A percentile compares a stretch with the other conserved stretches of the same genome.
phyloP scores from a whole-genome alignment of 1,140 invertebrate genomes.

The Agrilus planipennis region DNA sequence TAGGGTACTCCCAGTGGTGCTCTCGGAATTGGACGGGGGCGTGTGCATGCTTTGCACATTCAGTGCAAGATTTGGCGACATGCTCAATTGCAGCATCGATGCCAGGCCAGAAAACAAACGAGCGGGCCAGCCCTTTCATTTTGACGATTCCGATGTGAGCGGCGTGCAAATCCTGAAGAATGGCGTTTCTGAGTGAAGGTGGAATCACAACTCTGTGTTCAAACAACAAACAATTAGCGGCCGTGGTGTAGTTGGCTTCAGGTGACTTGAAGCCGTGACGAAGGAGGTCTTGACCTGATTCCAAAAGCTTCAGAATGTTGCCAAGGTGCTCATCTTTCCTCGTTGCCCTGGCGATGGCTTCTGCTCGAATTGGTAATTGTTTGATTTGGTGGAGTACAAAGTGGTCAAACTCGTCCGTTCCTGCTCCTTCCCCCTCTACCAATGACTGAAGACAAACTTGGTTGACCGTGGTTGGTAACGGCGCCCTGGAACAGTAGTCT shows the following conservation, averaged over 20 bases:
- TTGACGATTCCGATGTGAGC: conserved; percentile 22
- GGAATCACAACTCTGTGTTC: conserved; percentile 10
- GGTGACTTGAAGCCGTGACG: no score
- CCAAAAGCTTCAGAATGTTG: no score
- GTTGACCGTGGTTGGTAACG: conserved; percentile 1
- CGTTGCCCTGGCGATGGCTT: conserved; percentile 15
- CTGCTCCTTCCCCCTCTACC: no score
- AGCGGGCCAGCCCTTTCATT: conserved; percentile 24
- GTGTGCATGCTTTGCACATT: conserved; percentile 15
- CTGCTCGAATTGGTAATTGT: no score
- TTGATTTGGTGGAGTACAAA: no score
- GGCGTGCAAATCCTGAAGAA: conserved; percentile 11
- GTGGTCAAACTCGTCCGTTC: no score
- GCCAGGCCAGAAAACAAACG: conserved; percentile 19
- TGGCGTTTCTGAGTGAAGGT: background rate
- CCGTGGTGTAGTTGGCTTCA: no score
- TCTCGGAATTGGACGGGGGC: conserved; percentile 14
- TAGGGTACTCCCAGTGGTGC: conserved; percentile 22
- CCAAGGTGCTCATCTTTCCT: background rate
- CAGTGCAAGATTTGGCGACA: conserved; percentile 16
- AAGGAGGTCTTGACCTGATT: no score
- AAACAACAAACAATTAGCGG: no score
- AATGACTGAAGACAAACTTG: no score
- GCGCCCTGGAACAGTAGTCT: conserved; percentile 3
- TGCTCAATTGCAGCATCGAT: conserved; percentile 26